Conservation (phyloP, 2,113 vertebrate species). For the Petaurus breviceps region DNA sequence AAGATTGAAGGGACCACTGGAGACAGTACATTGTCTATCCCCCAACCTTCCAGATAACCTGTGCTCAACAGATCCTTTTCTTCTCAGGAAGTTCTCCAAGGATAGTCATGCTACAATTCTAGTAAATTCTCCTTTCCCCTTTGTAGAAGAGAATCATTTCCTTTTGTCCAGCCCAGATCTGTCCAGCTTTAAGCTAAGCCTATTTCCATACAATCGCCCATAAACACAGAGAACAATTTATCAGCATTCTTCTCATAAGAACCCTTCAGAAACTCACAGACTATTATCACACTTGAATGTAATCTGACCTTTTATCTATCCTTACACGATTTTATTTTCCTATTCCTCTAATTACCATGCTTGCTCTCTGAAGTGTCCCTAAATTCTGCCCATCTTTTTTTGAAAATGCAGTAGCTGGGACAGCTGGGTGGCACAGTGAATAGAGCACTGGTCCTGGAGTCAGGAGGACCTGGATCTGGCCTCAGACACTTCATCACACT, state of each 20-base stretch:
- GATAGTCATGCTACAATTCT: not conserved
- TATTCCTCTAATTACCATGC: not conserved
- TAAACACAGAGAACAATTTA: not conserved
- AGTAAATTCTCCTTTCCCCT: not conserved
- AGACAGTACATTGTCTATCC: not conserved
- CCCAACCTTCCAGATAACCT: not conserved
- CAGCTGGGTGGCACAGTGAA: too few species aligned
- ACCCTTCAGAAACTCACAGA: not conserved
- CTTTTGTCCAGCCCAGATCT: constrained; percentile 21
- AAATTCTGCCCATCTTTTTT: not conserved
- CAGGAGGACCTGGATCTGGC: too few species aligned
- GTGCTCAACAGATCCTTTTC: not conserved
- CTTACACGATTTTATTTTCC: not conserved
- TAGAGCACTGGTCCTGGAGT: too few species aligned
- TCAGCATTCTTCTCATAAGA: not conserved
- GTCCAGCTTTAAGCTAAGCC: not conserved
- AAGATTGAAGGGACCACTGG: not conserved
- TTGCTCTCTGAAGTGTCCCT: not conserved
- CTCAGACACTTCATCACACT: too few species aligned
- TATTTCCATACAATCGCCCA: not conserved
- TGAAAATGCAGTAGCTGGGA: not conserved
- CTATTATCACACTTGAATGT: not conserved
- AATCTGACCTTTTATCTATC: not conserved
- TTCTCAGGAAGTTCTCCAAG: not conserved
- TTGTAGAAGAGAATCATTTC: not conserved